These are phyloP conservation scores for Colletes gigas DNA, from an alignment of 1,140 invertebrate genomes.

Conservation along the genomic window DNA sequence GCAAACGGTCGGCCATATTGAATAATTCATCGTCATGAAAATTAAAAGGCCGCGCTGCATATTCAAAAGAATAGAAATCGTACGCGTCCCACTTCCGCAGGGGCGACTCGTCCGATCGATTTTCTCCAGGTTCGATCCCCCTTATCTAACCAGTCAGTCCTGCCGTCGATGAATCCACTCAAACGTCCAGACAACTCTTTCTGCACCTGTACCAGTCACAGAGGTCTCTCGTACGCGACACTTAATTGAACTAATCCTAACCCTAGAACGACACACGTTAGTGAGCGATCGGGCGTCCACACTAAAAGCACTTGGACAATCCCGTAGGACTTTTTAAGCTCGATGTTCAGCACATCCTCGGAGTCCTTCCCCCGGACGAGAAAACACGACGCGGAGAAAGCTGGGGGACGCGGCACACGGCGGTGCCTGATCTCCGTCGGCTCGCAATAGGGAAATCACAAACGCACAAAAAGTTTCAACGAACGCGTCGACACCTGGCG, in stretches of 20 bases:
- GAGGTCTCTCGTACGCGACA: constrained; percentile 31
- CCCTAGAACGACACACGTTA: constrained; percentile 34
- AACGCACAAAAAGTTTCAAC: constrained; percentile 37
- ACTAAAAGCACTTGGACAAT: neutral
- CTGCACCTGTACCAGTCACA: constrained; percentile 8
- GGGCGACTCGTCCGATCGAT: constrained; percentile 13
- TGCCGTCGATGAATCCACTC: neutral
- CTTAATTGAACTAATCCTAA: constrained; percentile 37
- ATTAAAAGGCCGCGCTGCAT: neutral
- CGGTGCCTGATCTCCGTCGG: neutral
- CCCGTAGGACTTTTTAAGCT: constrained; percentile 42
- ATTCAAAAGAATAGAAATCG: constrained; percentile 15
- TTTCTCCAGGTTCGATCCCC: neutral
- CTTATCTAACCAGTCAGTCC: neutral
- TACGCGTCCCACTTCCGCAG: neutral
- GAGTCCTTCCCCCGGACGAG: constrained; percentile 14
- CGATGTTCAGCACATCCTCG: constrained; percentile 29
- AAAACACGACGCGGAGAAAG: constrained; percentile 8
- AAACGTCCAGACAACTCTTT: neutral
- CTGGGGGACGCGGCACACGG: neutral
- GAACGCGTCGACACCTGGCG: constrained; percentile 29
- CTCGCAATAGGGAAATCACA: constrained; percentile 22
- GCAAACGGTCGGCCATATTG: neutral
- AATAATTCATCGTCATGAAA: constrained; percentile 29
- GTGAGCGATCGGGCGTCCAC: constrained; percentile 17